A percentile compares a stretch with the other conserved stretches of the same genome.
These are phyloP conservation scores for Galeopsomyia nigrocyanea DNA, from an alignment of 2,888 invertebrate species.

Conservation along the genomic window DNA sequence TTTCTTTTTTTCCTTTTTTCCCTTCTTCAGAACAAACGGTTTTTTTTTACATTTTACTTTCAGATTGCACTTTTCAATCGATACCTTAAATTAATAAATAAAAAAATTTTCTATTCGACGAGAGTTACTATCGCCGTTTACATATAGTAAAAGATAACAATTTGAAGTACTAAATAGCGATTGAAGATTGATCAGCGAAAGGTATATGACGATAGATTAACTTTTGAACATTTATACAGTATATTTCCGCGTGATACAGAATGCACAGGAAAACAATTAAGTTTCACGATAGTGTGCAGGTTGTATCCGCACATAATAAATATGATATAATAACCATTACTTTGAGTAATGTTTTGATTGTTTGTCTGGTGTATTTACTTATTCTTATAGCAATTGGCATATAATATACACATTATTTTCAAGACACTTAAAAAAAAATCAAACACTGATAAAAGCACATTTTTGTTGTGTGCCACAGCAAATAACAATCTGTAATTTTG, in stretches of 20 bases:
- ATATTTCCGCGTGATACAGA: slow-evolving; percentile 42
- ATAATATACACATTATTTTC: too few relatives aligned
- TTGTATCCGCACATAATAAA: too few relatives aligned
- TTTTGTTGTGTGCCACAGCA: too few relatives aligned
- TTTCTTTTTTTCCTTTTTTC: slow-evolving; percentile 28
- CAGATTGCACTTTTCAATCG: slow-evolving; percentile 49
- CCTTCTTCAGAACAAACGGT: slow-evolving; percentile 41
- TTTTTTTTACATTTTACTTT: slow-evolving; percentile 49
- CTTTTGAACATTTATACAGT: slow-evolving; percentile 46
- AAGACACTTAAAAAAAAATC: too few relatives aligned
- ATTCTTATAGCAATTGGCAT: too few relatives aligned
- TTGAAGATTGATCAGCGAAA: slow-evolving; percentile 31
- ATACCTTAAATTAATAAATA: slow-evolving; percentile 42
- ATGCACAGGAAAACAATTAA: slow-evolving; percentile 17
- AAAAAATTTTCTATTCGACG: slow-evolving; percentile 39
- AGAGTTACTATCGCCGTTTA: slow-evolving; percentile 37
- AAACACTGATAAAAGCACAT: too few relatives aligned
- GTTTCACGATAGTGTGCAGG: slow-evolving; percentile 3
- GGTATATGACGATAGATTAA: slow-evolving; percentile 41
- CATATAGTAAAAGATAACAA: slow-evolving; percentile 43
- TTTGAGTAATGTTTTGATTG: too few relatives aligned
- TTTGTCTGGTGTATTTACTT: too few relatives aligned
- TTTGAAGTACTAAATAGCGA: slow-evolving; percentile 33
- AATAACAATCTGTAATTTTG: too few relatives aligned
- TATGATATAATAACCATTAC: too few relatives aligned